Percentiles rank a stretch among this genome's conserved stretches.
Conservation (phyloP, 2,888 invertebrate species). For the Rhagonycha lutea region DNA sequence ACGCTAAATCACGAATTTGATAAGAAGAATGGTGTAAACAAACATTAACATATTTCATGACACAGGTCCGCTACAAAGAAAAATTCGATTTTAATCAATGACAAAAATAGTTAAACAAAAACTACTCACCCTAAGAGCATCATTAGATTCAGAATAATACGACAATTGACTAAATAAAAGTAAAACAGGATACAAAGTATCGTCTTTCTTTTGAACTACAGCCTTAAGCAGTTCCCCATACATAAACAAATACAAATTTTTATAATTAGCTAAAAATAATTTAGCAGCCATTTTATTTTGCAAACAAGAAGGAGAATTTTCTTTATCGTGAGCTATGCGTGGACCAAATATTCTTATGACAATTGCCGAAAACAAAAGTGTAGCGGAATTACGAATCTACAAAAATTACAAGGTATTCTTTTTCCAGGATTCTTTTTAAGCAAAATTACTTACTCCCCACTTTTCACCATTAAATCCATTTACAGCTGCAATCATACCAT, state of each 20-base stretch:
- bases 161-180: constrained; percentile 78
- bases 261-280: constrained; percentile 78
- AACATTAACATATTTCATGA: constrained; percentile 65
- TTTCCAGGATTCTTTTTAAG: neutral
- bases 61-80: constrained; percentile 63
- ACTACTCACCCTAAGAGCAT: constrained; percentile 6
- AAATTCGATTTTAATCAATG: constrained; percentile 22
- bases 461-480: constrained; percentile 71
- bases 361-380: constrained; percentile 81
- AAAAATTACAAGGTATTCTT: constrained; percentile 28
- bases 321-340: constrained; percentile 62
- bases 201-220: constrained; percentile 56
- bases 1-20: constrained; percentile 74
- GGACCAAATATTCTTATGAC: constrained; percentile 89
- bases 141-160: constrained; percentile 21
- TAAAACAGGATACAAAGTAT: constrained; percentile 76
- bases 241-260: constrained; percentile 65
- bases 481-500: constrained; percentile 73
- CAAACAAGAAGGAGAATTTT: constrained; percentile 57
- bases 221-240: constrained; percentile 44
- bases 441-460: constrained; percentile 72
- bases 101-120: neutral
- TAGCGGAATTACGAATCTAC: constrained; percentile 84
- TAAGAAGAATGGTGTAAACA: constrained; percentile 70
- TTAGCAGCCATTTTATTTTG: constrained; percentile 75